A percentile compares a stretch with the other conserved stretches of the same genome.
Evolutionary conservation across 2,113 vertebrate genomes (phyloP).

Genomic region (Arizona elegans): DNA sequence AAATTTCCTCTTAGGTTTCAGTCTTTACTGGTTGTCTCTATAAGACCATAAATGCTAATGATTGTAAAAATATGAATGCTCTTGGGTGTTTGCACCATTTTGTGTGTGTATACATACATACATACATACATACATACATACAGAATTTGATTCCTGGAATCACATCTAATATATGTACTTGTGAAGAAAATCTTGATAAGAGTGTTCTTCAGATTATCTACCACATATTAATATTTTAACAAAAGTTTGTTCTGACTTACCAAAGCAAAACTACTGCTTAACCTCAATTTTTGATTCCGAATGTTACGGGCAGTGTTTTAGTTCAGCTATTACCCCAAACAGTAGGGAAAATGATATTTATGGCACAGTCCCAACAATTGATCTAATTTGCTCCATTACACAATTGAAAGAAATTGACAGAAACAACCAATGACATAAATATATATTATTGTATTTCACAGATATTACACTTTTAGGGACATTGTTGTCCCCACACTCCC

Average conservation of each 20-base stretch:
- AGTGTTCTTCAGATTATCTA: too few species aligned
- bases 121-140: too few species aligned
- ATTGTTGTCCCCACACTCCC: not conserved
- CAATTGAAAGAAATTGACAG: not conserved
- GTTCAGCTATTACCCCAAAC: not conserved
- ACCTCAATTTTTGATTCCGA: not conserved
- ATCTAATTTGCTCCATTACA: not conserved
- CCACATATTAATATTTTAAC: not conserved
- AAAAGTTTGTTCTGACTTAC: not conserved
- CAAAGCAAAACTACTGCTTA: not conserved
- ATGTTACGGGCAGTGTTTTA: not conserved
- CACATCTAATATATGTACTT: too few species aligned
- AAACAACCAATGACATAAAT: not conserved
- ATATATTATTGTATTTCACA: not conserved
- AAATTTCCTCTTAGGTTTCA: not conserved
- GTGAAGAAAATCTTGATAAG: too few species aligned
- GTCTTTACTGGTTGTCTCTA: not conserved
- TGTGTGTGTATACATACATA: too few species aligned
- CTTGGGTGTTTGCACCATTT: too few species aligned
- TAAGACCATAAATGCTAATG: too few species aligned
- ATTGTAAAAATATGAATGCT: too few species aligned
- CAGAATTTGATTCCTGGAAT: too few species aligned
- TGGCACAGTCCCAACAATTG: not conserved
- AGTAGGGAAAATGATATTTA: not conserved
- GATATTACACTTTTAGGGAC: not conserved